Base-by-base conservation (phyloP, 2,113 vertebrate genomes). In the Rhizomys pruinosus region DNA sequence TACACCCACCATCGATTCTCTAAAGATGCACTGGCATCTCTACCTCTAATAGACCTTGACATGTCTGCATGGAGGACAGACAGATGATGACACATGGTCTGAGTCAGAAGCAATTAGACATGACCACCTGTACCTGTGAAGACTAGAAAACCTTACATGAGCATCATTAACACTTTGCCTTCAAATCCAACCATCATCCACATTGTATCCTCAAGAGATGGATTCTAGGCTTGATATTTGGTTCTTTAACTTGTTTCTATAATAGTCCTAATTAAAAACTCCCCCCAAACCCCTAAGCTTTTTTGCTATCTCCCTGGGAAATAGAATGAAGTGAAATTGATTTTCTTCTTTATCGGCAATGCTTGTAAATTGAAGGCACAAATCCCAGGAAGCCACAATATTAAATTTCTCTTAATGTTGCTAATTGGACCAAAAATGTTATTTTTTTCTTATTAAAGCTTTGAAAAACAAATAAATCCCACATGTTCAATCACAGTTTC, bases 291-390 rank as follows among this genome's bases (percentile, higher is more conserved):
- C 84, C 87, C 89, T 77, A 90, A 91, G 90, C 64, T 47, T 92
- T n/a, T 97, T 92, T 97, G 90, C 87, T 97, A 96, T 97, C 95
- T 97, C 95, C 96, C 81, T 87, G 71, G 79, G 90, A 97, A 98
- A 97, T 42, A 97, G 95, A 97, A 97, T 90, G 91, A 97, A 97
- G 97, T 95, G 89, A 97, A 98, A 98, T 97, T 95, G 97, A 97
- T 97, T 98, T 98, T 97, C 96, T 94, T 97, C 92, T 96, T 97
- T 97, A 97, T 98, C 97, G 97, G 97, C 32, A 9, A 97, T 97
- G 93, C 94, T 97, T 97, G 97, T 97, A 98, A 98, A 97, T 95
- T 97, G 82, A 94, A 97, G 94, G 84, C 91, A 97, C 85, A 97
- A 98, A 97, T 96, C 96, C 93, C 95, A 95, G 93, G 92, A 93